Base-by-base conservation (phyloP, 2,888 invertebrate species). In the Scotopteryx bipunctaria region DNA sequence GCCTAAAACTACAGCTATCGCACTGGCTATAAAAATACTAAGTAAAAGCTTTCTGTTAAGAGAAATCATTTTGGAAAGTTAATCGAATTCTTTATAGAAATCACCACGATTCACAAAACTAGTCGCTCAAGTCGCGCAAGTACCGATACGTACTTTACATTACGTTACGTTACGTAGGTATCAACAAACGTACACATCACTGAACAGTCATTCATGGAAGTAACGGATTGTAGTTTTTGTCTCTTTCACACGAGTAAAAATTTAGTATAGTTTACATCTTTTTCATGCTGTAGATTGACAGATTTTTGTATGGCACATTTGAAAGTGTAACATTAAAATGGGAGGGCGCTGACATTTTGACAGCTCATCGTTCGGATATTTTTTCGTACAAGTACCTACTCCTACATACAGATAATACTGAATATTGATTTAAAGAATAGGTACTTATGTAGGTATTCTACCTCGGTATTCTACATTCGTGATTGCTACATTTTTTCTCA, bases 1-100 rank as follows among this genome's bases (percentile, higher is more conserved):
- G 61, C 89, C 90, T 47, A 78, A 56, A 41, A 67, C 78, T 40
- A 64, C 66, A 49, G 73, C 53, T 46, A 69, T 38, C 37, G 60
- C 49, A 63, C 66, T 69, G 21, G 67, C 60, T 63, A 82, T 33
- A 59, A 73, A 48, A 49, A 74, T 32, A 32, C 59, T 64, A 21
- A 69, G 11, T 45, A 73, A 57, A 36, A 73, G 45, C 49, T 55
- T 59, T 73, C 61, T 73, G 59, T 51, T 65, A 14, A 57, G 45
- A 38, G 55, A 58, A 61, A 67, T 66, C 79, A 79, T 76, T 61
- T 36, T 65, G n/a, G n/a, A n/a, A 5, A 46, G 11, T 5, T 16
- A 32, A 38, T 9, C 13, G n/a, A 27, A 14, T 31, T 11, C 5
- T 2, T 17, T 32, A 6, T 23, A 5, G 3, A 3, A 17, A 23